Percentiles rank a stretch among this genome's conserved stretches.
Conservation (phyloP, 2,888 invertebrate species). For the Penaeus monodon region DNA sequence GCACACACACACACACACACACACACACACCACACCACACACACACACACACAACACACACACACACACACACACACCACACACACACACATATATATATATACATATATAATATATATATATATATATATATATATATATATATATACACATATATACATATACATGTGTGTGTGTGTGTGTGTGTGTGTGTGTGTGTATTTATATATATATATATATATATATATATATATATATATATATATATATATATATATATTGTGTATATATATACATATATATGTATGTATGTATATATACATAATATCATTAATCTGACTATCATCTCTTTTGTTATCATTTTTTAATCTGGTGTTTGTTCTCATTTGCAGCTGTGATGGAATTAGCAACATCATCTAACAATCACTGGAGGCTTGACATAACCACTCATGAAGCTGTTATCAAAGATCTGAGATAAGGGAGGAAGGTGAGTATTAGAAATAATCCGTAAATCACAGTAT, state of each 20-base stretch:
- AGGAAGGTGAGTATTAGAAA: no score
- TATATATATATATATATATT: slow-evolving; percentile 6
- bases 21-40: slow-evolving; percentile 12
- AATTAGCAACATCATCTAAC: no score
- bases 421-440: no score
- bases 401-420: no score
- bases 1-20: slow-evolving; percentile 17
- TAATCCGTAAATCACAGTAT: no score
- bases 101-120: slow-evolving; percentile 37
- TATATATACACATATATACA: neutral
- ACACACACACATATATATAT: slow-evolving; percentile 36
- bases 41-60: slow-evolving; percentile 31
- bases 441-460: no score
- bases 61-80: slow-evolving; percentile 21
- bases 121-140: slow-evolving; percentile 9
- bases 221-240: slow-evolving; percentile 5
- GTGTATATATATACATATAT: no score
- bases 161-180: neutral
- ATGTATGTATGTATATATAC: neutral
- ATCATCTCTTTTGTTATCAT: no score
- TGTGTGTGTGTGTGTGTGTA: neutral
- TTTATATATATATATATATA: slow-evolving; percentile 5
- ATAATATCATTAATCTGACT: no score
- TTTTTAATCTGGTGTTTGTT: no score
- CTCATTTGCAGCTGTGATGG: no score